Evolutionary conservation across 2,888 invertebrate species (phyloP), one percentile per base, ranked within the genome.

Genomic region (Ditula angustiorana): DNA sequence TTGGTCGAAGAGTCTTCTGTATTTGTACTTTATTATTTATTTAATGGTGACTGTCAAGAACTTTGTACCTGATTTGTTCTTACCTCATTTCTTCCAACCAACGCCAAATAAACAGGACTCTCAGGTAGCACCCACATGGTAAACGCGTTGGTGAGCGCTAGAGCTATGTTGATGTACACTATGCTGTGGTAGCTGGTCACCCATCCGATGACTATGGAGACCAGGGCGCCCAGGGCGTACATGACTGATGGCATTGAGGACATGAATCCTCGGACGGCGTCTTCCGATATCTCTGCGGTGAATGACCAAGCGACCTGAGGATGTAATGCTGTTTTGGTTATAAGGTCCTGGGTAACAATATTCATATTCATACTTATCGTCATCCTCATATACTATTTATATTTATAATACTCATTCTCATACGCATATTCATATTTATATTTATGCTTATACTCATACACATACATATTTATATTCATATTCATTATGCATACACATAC

Each of bases 41-140:
- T n/a, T n/a, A n/a, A n/a, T n/a, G n/a, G n/a, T n/a, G n/a, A 33
- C 10, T 10, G 7, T 10, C 10, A 35, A 35, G 11, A 7, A 2
- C 16, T 19, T 5, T 3, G 7, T 5, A 7, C 26, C 7, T 13
- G 16, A 2, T 44, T 7, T 8, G 2, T 11, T 19, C 53, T 47
- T 23, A 62, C 62, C 30, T 62, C 56, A 33, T 62, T 13, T 19
- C 24, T 57, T 4, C 62, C 62, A 23, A 57, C 41, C 30, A 62
- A 19, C 16, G 37, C 49, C 5, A 62, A 8, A 11, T 57, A 62
- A 2, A 62, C 62, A 5, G 90, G 79, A 7, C 82, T 81, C 44
- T 90, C 88, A 11, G 93, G 87, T 0, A 94, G 83, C 19, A 65
- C 19, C 41, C 49, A 62, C 62, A 62, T 62, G 1, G 41, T 30